Base-by-base conservation (phyloP, 2,888 invertebrate genomes). In the Alsophila aescularia region DNA sequence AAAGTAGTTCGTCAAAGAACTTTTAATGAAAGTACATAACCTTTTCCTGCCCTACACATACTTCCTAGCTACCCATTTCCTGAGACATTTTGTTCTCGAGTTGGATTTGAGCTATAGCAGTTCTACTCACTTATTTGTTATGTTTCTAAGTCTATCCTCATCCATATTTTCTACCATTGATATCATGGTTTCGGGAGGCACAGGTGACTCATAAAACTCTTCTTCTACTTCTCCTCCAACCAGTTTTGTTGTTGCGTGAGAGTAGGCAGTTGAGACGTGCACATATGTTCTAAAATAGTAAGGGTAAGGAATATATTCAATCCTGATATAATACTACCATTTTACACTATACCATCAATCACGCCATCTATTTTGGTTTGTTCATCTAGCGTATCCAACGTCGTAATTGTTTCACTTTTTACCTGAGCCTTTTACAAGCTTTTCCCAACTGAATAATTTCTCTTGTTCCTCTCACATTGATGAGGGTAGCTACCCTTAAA, bases 401-500 rank as follows among this genome's bases (percentile, higher is more conserved):
- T n/a, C n/a, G n/a, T n/a, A n/a, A n/a, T n/a, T n/a, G n/a, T n/a
- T n/a, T n/a, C n/a, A n/a, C 7, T 24, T 24, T 8, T 29, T 43
- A 53, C 53, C 24, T 53, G 4, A 53, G 42, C 2, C 36, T 41
- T 21, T 48, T 53, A 16, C 82, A 83, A 1, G 70, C 60, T 2
- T 75, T 66, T 0, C 86, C 90, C n/a, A 92, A 62, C 0, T 59
- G 34, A n/a, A 92, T 59, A 44, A 88, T 70, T 48, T 91, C 90
- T 41, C 80, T 66, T 0, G 90, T 81, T 0, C 87, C 92, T 7
- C 85, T 62, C 0, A 91, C 85, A 60, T 92, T 92, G 47, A 90
- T 88, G 21, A 77, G 42, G 2, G 53, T 53, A 0, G 93, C 93
- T 73, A 27, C 12, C 14, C 95, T 95, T 36, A 98, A 87, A 0